phyloP scores from a whole-genome alignment of 2,797 vertebrate genomes.

The Anisognathus igniventris region DNA sequence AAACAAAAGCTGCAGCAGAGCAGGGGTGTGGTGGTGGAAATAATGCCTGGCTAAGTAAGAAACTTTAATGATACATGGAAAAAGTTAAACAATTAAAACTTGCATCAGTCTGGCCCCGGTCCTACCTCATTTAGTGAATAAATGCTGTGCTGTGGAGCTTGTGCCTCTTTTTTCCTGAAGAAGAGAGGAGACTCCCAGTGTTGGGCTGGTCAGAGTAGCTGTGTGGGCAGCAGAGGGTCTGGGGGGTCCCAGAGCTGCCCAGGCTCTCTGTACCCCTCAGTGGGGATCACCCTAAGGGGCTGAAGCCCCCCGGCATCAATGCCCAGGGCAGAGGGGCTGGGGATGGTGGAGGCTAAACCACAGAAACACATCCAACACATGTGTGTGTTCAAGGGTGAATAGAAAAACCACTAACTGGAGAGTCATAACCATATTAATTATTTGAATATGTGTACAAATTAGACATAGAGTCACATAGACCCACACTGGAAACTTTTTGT shows the following conservation, averaged over 20 bases:
- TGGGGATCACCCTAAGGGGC: fast-evolving
- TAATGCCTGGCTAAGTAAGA: not conserved
- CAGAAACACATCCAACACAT: fast-evolving
- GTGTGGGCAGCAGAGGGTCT: not conserved
- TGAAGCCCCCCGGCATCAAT: not conserved
- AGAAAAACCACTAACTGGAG: not conserved
- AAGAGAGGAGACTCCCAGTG: fast-evolving
- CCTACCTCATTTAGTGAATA: not conserved
- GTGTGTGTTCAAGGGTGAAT: not conserved
- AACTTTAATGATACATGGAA: conserved; percentile 47
- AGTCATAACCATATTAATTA: not conserved
- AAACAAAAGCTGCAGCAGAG: conserved; percentile 23
- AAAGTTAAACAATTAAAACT: conserved; percentile 45
- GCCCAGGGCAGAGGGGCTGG: fast-evolving
- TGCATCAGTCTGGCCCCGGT: not conserved
- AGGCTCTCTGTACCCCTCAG: not conserved
- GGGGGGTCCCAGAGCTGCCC: not conserved
- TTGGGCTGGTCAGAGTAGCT: not conserved
- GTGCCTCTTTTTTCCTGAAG: fast-evolving
- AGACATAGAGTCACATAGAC: not conserved
- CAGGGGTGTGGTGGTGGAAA: conserved; percentile 13
- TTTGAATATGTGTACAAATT: not conserved
- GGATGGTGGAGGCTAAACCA: fast-evolving
- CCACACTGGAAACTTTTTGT: not conserved
- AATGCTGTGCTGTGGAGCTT: not conserved